Percentiles rank a stretch among this genome's conserved stretches.
phyloP scores from a whole-genome alignment of 35 echinoderm and acorn worm genomes.

The Ophioderma brevispina region DNA sequence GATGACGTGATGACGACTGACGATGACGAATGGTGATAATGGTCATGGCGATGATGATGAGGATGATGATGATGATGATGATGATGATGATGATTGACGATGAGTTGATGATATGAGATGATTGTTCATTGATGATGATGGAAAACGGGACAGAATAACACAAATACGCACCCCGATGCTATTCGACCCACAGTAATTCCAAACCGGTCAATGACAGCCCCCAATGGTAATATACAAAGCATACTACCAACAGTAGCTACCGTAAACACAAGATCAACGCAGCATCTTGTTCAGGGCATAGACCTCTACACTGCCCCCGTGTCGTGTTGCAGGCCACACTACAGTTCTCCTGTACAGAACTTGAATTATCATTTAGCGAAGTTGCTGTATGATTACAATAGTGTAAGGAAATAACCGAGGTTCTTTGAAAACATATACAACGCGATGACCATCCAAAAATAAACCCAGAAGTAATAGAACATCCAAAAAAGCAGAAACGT shows the following conservation, averaged over 20 bases:
- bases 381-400: neutral
- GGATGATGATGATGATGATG: too few relatives aligned
- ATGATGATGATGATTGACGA: too few relatives aligned
- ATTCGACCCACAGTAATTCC: neutral
- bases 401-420: neutral
- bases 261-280: neutral
- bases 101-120: too few relatives aligned
- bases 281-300: neutral
- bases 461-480: neutral
- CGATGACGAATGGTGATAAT: too few relatives aligned
- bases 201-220: neutral
- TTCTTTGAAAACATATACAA: neutral
- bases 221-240: neutral
- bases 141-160: too few relatives aligned
- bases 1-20: too few relatives aligned
- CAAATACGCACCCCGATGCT: neutral
- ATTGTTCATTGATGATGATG: too few relatives aligned
- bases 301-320: neutral
- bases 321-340: neutral
- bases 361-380: neutral
- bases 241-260: neutral
- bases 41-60: too few relatives aligned
- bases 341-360: neutral
- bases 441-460: neutral
- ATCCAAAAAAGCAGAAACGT: neutral